A percentile compares a stretch with the other conserved stretches of the same genome.
phyloP scores from a whole-genome alignment of 2,113 vertebrate species.

The Petroica traversi region DNA sequence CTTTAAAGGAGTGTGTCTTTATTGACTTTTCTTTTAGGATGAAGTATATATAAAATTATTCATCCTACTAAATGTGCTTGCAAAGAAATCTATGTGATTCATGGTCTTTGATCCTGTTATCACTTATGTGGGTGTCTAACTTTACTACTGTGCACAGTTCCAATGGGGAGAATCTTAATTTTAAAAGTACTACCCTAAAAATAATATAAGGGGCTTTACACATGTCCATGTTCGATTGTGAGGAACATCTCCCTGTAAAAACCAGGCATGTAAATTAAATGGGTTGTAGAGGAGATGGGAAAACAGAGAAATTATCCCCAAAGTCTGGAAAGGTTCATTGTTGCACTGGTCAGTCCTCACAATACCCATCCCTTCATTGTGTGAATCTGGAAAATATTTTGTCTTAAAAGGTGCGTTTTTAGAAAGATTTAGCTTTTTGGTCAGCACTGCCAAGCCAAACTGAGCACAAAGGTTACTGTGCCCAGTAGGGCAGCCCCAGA shows the following conservation, averaged over 20 bases:
- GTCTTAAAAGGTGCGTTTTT: background rate
- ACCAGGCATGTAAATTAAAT: background rate
- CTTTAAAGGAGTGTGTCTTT: slow-evolving; percentile 15
- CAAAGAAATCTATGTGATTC: slow-evolving; percentile 44
- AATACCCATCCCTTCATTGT: background rate
- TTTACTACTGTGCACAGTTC: slow-evolving; percentile 38
- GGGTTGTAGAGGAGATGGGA: background rate
- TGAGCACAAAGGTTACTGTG: background rate
- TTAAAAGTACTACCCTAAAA: background rate
- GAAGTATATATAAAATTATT: slow-evolving; percentile 49
- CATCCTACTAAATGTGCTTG: slow-evolving; percentile 35
- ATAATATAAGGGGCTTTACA: background rate
- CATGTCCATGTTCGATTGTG: background rate
- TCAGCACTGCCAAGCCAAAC: background rate
- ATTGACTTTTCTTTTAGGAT: slow-evolving; percentile 58
- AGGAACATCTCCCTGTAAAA: background rate
- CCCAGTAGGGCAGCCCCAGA: background rate
- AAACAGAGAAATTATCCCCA: background rate
- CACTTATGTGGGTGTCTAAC: slow-evolving; percentile 42
- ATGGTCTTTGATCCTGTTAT: slow-evolving; percentile 46
- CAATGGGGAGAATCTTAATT: background rate
- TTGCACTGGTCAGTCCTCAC: fast-evolving
- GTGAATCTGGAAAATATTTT: background rate
- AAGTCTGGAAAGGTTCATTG: background rate
- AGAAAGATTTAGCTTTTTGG: background rate